Base-by-base conservation (phyloP, 2,888 invertebrate genomes). In the Agrochola lychnidis region DNA sequence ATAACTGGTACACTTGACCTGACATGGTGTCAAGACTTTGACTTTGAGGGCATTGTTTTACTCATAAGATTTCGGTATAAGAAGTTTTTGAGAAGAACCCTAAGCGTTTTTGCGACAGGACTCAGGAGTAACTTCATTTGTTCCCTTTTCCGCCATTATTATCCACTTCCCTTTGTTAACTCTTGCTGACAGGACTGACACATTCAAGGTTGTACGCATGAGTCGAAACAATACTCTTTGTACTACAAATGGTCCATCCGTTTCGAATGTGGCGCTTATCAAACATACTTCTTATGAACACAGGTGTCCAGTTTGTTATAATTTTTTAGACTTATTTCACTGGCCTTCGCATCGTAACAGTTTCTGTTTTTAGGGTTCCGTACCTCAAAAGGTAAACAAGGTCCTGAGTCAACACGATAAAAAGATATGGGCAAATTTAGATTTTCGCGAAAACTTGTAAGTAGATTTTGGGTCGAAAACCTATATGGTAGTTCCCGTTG, bases 141-240 rank as follows among this genome's bases (percentile, higher is more conserved):
- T 70, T 64, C 61, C 69, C 62, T 83, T 83, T 45, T 14, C 45
- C 40, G 48, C 56, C 63, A 62, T 66, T 66, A 83, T 78, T 70
- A 79, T 3, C 53, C 57, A 70, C 42, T 84, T 82, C 75, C 69
- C 45, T 72, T 69, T 57, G 71, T 75, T 79, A 83, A 57, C 36
- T 61, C 82, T 57, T 51, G n/a, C 69, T 62, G 79, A 61, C 68
- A 71, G 59, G 70, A n/a, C 68, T 76, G 73, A 68, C 80, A 74
- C 61, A 59, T 42, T 78, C 81, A 81, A 81, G 83, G 81, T 45
- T 63, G 22, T 22, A n/a, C 57, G 74, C 71, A 57, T 64, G 57
- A 36, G 14, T 61, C 61, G 56, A 84, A 80, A 83, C 82, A 83
- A 83, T 84, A 71, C 73, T 61, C 81, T 80, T 84, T 83, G 82